These are phyloP conservation scores for Tryphoninae sp. DNA, from an alignment of 2,888 invertebrate genomes.

Conservation along the genomic window DNA sequence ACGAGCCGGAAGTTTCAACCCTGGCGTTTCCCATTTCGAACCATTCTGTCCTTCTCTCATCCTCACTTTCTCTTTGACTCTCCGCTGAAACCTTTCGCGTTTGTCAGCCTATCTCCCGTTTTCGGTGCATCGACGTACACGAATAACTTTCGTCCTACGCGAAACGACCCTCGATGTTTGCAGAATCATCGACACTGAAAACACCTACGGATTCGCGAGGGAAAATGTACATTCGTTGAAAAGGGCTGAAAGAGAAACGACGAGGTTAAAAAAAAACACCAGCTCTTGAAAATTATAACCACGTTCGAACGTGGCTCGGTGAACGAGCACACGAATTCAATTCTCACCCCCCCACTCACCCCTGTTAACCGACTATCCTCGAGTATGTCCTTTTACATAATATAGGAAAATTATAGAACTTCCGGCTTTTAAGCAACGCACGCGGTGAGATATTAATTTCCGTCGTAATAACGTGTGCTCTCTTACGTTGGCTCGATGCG, in stretches of 20 bases:
- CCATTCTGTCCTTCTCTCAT: slow-evolving; percentile 22
- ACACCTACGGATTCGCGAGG: neutral
- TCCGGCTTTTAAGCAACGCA: slow-evolving; percentile 5
- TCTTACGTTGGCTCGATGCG: neutral
- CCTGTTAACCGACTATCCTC: neutral
- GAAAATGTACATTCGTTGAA: neutral
- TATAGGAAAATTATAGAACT: slow-evolving; percentile 1
- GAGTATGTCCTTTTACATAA: neutral
- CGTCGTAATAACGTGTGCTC: slow-evolving; percentile 21
- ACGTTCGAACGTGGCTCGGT: neutral
- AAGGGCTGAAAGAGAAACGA: neutral
- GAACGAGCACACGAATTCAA: neutral
- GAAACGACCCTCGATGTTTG: slow-evolving; percentile 20
- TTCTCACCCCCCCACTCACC: neutral
- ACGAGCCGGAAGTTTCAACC: slow-evolving; percentile 52
- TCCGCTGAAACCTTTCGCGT: neutral
- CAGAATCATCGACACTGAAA: neutral
- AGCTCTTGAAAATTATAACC: neutral
- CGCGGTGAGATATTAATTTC: slow-evolving; percentile 49
- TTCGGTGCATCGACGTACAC: slow-evolving; percentile 38
- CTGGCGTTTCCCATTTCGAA: slow-evolving; percentile 14
- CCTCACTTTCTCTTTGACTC: neutral
- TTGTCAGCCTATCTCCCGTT: slow-evolving; percentile 2
- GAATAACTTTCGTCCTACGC: slow-evolving; percentile 29
- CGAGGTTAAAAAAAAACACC: neutral